Conservation (phyloP, 92 coral and sea anemone species). For the Heliopora coerulea region DNA sequence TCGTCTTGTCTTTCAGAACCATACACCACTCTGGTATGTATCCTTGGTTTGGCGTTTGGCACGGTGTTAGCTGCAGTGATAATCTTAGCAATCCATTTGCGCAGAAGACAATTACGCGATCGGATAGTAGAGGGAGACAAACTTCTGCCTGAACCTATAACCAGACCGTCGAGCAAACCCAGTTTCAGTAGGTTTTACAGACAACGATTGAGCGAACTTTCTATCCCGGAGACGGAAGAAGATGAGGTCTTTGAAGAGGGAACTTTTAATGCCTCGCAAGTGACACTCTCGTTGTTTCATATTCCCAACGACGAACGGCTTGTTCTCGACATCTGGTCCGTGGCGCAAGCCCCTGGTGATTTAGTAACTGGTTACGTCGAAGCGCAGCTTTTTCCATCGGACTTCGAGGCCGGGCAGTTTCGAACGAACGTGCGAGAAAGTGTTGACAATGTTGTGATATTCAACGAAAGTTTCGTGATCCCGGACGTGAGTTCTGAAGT, state of each 20-base stretch:
- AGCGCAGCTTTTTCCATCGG: constrained; percentile 38
- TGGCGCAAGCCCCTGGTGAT: constrained; percentile 8
- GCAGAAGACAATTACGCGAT: neutral
- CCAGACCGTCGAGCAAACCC: neutral
- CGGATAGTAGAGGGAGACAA: neutral
- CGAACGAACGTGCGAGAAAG: constrained; percentile 30
- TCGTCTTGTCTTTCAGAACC: neutral
- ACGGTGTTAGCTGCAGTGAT: neutral
- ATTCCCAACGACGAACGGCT: constrained; percentile 10
- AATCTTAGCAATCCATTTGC: constrained; percentile 15
- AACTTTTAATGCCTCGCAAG: neutral
- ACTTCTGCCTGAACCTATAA: neutral
- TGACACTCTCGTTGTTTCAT: constrained; percentile 18
- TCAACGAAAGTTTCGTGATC: constrained; percentile 36
- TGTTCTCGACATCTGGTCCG: constrained; percentile 30
- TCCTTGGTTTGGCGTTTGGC: constrained; percentile 10
- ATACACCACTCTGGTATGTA: neutral
- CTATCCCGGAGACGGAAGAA: neutral
- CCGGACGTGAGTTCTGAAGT: constrained; percentile 21
- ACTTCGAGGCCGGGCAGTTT: constrained; percentile 33
- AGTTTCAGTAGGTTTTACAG: neutral
- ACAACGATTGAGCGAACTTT: neutral
- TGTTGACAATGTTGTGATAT: neutral
- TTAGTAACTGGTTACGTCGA: constrained; percentile 26
- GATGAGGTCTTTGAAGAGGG: constrained; percentile 13